Evolutionary conservation across 1,140 invertebrate species (phyloP).

Genomic region (Drosophila sproati): DNA sequence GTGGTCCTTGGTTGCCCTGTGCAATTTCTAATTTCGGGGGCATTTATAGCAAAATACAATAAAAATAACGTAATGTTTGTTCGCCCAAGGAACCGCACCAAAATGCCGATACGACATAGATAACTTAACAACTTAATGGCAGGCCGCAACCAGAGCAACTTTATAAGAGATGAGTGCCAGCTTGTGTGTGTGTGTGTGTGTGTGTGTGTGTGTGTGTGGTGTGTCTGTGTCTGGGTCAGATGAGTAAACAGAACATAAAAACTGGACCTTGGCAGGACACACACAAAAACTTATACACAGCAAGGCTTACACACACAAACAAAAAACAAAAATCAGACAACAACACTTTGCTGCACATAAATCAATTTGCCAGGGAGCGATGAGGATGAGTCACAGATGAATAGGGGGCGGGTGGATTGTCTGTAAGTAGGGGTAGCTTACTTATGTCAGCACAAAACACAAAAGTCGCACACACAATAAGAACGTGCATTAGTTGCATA

Average conservation of each 20-base stretch:
- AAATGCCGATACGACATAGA: constrained; percentile 71
- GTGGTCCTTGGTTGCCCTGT: constrained; percentile 1
- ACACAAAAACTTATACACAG: constrained; percentile 24
- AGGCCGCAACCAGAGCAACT: constrained; percentile 66
- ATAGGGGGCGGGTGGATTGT: not conserved
- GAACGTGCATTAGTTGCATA: constrained; percentile 57
- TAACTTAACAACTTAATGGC: constrained; percentile 82
- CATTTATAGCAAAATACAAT: constrained; percentile 64
- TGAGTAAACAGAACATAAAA: constrained; percentile 30
- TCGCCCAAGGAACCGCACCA: constrained; percentile 47
- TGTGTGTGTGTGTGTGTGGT: not conserved
- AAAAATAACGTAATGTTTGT: constrained; percentile 76
- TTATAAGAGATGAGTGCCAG: constrained; percentile 30
- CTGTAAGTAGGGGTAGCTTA: constrained; percentile 48
- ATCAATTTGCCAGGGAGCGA: constrained; percentile 49
- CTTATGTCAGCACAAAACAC: constrained; percentile 70
- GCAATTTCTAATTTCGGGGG: constrained; percentile 72
- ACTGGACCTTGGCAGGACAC: not conserved
- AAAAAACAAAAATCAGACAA: constrained; percentile 60
- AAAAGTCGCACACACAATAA: constrained; percentile 57
- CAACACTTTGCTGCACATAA: constrained; percentile 62
- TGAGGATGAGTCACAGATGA: not conserved
- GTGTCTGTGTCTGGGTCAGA: constrained; percentile 19
- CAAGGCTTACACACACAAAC: not conserved
- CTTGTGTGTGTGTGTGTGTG: no score